These are phyloP conservation scores for Lapara coniferarum DNA, from an alignment of 2,888 invertebrate species.

Conservation along the genomic window DNA sequence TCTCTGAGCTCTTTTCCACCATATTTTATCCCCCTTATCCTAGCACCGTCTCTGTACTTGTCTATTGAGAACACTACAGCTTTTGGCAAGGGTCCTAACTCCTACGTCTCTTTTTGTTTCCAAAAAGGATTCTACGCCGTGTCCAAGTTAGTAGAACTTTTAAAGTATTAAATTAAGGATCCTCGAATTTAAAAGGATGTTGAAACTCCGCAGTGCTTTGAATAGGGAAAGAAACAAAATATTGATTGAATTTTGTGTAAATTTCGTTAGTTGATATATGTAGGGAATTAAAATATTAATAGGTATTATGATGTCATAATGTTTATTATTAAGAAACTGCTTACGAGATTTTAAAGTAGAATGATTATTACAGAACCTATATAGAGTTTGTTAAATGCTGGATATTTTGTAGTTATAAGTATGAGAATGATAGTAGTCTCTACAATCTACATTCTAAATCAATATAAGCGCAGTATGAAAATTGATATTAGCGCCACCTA, in stretches of 20 bases:
- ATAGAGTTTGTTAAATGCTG: too few species aligned
- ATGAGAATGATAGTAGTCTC: too few species aligned
- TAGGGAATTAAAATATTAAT: too few species aligned
- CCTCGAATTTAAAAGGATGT: neutral
- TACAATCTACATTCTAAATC: too few species aligned
- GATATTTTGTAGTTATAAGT: neutral
- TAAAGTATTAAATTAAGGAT: neutral
- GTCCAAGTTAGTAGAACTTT: neutral
- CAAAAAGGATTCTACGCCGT: neutral
- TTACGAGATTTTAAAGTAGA: too few species aligned
- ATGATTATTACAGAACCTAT: too few species aligned
- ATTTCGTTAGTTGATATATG: neutral
- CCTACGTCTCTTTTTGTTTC: neutral
- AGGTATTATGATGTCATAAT: neutral
- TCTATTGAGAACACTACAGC: neutral
- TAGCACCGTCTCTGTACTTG: neutral
- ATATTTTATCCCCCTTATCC: neutral
- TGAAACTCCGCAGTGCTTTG: neutral
- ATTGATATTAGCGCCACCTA: neutral
- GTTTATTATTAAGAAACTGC: too few species aligned
- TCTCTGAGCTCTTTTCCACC: neutral
- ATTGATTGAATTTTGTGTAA: neutral
- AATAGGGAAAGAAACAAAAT: neutral
- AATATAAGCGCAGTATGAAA: neutral
- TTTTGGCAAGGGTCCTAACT: neutral